These are phyloP conservation scores for Alfaro cultratus DNA, from an alignment of 2,797 vertebrate genomes.

Conservation along the genomic window DNA sequence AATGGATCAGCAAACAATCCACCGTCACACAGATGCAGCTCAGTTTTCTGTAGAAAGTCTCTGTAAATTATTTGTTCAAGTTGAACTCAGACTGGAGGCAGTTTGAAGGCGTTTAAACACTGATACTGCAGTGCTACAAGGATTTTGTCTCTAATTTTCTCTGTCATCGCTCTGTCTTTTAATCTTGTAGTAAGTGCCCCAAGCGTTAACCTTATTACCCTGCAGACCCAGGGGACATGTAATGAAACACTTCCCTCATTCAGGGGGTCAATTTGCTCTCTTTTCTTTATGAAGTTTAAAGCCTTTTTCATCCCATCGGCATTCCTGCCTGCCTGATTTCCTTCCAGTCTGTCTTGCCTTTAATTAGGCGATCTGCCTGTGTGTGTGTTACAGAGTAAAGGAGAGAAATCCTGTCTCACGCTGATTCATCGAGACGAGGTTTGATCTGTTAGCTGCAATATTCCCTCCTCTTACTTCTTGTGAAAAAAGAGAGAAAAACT, in stretches of 20 bases:
- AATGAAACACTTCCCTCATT: constrained; percentile 78
- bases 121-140: constrained; percentile 31
- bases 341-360: constrained; percentile 43
- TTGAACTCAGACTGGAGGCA: constrained; percentile 17
- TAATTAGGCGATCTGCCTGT: constrained; percentile 59
- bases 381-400: constrained; percentile 31
- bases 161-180: constrained; percentile 34
- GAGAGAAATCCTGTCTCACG: constrained; percentile 30
- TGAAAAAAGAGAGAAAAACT: constrained; percentile 32
- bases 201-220: constrained; percentile 75
- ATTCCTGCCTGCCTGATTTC: constrained; percentile 57
- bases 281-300: constrained; percentile 74
- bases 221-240: constrained; percentile 60
- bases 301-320: constrained; percentile 63
- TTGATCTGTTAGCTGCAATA: constrained; percentile 65
- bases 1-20: background rate
- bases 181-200: constrained; percentile 57
- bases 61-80: background rate
- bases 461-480: constrained; percentile 36
- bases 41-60: background rate
- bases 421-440: constrained; percentile 58
- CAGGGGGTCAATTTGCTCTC: constrained; percentile 74
- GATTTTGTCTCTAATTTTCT: constrained; percentile 40
- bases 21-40: background rate
- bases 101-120: constrained; percentile 25